phyloP scores from a whole-genome alignment of 2,797 vertebrate genomes.

The Falco rusticolus region DNA sequence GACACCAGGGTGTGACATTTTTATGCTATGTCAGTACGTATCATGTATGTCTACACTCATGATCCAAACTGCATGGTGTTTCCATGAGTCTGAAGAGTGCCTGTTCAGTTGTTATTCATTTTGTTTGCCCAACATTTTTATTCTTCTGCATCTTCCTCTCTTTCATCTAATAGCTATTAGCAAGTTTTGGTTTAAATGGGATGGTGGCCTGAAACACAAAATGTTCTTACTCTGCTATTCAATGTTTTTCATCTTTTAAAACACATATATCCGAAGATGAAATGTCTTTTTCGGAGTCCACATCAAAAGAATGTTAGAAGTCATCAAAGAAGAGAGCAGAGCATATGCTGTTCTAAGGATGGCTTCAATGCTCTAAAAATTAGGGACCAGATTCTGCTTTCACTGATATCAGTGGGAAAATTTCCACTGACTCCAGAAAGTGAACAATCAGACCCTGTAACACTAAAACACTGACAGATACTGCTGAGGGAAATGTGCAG shows the following conservation, averaged over 20 bases:
- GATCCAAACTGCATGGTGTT: not conserved
- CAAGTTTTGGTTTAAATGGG: constrained; percentile 18
- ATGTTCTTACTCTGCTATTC: constrained; percentile 48
- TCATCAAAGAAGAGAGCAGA: constrained; percentile 74
- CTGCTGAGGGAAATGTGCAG: not conserved
- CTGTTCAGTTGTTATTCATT: not conserved
- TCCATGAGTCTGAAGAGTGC: not conserved
- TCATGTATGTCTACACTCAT: not conserved
- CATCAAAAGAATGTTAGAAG: constrained; percentile 85
- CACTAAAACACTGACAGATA: constrained; percentile 16
- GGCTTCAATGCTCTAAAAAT: constrained; percentile 74
- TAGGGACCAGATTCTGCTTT: not conserved
- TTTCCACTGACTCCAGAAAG: constrained; percentile 1
- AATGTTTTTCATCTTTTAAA: constrained; percentile 83
- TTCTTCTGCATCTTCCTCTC: constrained; percentile 3
- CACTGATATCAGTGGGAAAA: constrained; percentile 40
- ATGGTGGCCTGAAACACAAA: constrained; percentile 50
- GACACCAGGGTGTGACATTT: constrained; percentile 10
- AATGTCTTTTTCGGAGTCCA: constrained; percentile 76
- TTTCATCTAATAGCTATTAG: constrained; percentile 27
- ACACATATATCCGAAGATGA: constrained; percentile 78
- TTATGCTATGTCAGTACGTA: not conserved
- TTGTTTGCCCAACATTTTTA: constrained; percentile 24
- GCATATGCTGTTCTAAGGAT: constrained; percentile 59
- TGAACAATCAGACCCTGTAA: not conserved